Conservation (phyloP, 2,888 invertebrate species). For the Melikaiella ostensackeni region DNA sequence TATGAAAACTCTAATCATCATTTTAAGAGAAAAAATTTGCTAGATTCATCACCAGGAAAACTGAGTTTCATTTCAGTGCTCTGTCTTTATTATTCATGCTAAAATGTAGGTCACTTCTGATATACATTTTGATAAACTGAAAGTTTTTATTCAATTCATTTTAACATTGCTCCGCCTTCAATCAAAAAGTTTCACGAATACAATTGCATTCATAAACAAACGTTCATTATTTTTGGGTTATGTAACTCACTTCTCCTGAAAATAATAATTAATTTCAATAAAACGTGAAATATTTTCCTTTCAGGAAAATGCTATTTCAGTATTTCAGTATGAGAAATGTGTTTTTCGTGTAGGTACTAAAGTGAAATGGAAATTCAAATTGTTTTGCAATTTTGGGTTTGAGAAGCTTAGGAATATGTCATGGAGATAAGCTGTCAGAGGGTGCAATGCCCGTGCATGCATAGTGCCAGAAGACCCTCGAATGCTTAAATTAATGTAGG, state of each 20-base stretch:
- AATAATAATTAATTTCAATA: too few relatives aligned
- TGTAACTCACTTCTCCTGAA: too few relatives aligned
- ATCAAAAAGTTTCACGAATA: not conserved
- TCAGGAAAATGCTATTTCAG: too few relatives aligned
- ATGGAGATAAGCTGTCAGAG: constrained; percentile 12
- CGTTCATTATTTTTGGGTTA: too few relatives aligned
- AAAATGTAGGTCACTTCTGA: constrained; percentile 20
- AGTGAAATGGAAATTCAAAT: not conserved
- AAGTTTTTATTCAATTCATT: constrained; percentile 6
- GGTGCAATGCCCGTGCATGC: constrained; percentile 13
- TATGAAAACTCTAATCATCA: not conserved
- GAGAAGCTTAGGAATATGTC: constrained; percentile 6
- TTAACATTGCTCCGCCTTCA: not conserved
- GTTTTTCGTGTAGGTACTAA: not conserved
- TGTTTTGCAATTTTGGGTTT: not conserved
- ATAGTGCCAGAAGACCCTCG: constrained; percentile 35
- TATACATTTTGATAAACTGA: constrained; percentile 17
- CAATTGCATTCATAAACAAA: not conserved
- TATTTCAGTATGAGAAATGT: too few relatives aligned
- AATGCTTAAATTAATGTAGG: constrained; percentile 52
- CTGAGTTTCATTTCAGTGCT: not conserved
- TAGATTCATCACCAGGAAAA: not conserved
- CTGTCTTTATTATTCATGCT: constrained; percentile 10
- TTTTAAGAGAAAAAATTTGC: not conserved
- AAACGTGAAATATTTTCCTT: too few relatives aligned